phyloP scores from a whole-genome alignment of 2,113 vertebrate species.

The Scomber scombrus region DNA sequence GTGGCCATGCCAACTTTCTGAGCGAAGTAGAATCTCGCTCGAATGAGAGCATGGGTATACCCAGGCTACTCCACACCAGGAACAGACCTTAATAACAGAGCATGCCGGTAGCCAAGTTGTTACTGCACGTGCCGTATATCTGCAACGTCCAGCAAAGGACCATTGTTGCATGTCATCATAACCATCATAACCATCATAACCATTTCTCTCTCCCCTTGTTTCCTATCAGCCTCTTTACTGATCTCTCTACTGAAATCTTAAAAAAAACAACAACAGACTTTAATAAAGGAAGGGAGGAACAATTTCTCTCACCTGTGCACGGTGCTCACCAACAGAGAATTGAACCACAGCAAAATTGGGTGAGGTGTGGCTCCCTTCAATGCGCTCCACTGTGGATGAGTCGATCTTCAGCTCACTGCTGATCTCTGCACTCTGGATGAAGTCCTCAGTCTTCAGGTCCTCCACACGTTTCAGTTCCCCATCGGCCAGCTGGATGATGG shows the following conservation, averaged over 20 bases:
- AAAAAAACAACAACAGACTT: not conserved
- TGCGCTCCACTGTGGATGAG: constrained; percentile 98
- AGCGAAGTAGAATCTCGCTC: no score
- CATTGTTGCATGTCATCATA: no score
- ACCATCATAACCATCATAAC: no score
- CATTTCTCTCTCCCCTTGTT: no score
- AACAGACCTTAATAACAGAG: not conserved
- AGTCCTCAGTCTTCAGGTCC: constrained; percentile 98
- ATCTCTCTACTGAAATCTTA: no score
- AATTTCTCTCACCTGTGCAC: constrained; percentile 91
- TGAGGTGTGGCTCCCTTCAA: constrained; percentile 90
- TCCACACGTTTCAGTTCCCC: constrained; percentile 98
- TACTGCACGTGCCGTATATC: no score
- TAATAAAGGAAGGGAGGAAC: not conserved
- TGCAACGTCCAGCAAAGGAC: no score
- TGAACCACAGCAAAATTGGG: constrained; percentile 94
- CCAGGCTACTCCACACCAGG: no score
- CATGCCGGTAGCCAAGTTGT: no score
- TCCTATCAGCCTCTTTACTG: no score
- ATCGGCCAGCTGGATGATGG: constrained; percentile 97
- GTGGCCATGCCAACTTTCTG: no score
- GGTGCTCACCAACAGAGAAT: constrained; percentile 96
- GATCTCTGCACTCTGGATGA: constrained; percentile 98
- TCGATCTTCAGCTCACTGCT: constrained; percentile 98
- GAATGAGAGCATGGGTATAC: no score